These are phyloP conservation scores for Trachurus trachurus DNA, from an alignment of 2,797 vertebrate species.

Conservation along the genomic window DNA sequence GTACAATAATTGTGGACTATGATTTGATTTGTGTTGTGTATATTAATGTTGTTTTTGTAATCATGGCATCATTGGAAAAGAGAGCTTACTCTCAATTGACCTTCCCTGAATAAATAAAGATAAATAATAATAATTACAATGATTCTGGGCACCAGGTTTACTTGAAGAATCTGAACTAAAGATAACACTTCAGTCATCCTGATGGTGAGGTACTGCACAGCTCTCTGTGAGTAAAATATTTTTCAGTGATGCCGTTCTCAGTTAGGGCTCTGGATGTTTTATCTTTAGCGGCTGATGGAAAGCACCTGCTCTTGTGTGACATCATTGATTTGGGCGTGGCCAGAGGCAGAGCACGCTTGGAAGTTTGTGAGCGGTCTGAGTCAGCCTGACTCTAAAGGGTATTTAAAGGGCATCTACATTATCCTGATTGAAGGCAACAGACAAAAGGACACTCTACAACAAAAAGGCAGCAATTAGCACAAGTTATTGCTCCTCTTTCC, in stretches of 20 bases:
- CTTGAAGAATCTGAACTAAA: background rate
- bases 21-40: no score
- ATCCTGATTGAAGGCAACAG: slow-evolving; percentile 77
- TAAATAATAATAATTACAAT: no score
- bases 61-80: no score
- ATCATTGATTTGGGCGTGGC: background rate
- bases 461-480: slow-evolving; percentile 78
- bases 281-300: background rate
- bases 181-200: background rate
- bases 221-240: background rate
- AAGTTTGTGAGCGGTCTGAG: background rate
- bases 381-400: slow-evolving; percentile 52
- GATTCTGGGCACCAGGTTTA: background rate
- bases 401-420: slow-evolving; percentile 78
- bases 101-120: no score
- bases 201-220: background rate
- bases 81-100: no score
- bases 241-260: background rate
- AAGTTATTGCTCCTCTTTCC: slow-evolving; percentile 66
- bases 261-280: background rate
- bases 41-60: no score
- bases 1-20: no score
- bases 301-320: slow-evolving; percentile 10
- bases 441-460: slow-evolving; percentile 71
- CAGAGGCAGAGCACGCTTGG: background rate